A percentile compares a stretch with the other conserved stretches of the same genome.
phyloP scores from a whole-genome alignment of 2,888 invertebrate genomes.

The Epistrophe grossulariae region DNA sequence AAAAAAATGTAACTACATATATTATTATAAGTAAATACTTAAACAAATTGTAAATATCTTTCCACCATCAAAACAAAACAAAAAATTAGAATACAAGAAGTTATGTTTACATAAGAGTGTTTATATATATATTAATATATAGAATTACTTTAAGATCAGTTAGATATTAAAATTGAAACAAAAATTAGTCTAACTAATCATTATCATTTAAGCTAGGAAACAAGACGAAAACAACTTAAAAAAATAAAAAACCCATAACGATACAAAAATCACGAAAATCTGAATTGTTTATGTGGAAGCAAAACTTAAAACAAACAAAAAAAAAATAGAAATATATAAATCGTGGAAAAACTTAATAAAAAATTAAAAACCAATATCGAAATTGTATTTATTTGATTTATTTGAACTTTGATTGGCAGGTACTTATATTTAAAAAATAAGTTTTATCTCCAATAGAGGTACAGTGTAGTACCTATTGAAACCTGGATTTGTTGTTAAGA shows the following conservation, averaged over 20 bases:
- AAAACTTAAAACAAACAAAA: slow-evolving; percentile 36
- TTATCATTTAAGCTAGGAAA: slow-evolving; percentile 60
- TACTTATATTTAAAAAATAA: too few species aligned
- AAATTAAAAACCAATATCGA: slow-evolving; percentile 47
- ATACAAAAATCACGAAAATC: slow-evolving; percentile 44
- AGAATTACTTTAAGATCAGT: slow-evolving; percentile 59
- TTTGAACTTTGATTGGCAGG: not conserved
- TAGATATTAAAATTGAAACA: slow-evolving; percentile 62
- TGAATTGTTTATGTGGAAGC: slow-evolving; percentile 61
- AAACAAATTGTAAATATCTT: slow-evolving; percentile 64
- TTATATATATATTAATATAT: slow-evolving; percentile 43
- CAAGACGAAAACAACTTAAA: slow-evolving; percentile 54
- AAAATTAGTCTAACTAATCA: slow-evolving; percentile 72
- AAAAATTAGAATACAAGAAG: slow-evolving; percentile 29
- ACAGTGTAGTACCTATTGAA: too few species aligned
- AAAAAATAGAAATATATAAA: slow-evolving; percentile 27
- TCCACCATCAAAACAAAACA: slow-evolving; percentile 42
- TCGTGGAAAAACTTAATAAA: slow-evolving; percentile 59
- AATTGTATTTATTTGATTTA: not conserved
- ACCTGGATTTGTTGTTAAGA: too few species aligned
- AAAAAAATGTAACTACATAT: slow-evolving; percentile 42
- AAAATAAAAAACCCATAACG: slow-evolving; percentile 35
- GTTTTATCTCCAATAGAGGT: too few species aligned
- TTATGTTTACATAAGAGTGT: slow-evolving; percentile 62
- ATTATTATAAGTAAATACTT: slow-evolving; percentile 18